Conservation (phyloP, 2,797 vertebrate genomes). For the Anguilla marmorata region DNA sequence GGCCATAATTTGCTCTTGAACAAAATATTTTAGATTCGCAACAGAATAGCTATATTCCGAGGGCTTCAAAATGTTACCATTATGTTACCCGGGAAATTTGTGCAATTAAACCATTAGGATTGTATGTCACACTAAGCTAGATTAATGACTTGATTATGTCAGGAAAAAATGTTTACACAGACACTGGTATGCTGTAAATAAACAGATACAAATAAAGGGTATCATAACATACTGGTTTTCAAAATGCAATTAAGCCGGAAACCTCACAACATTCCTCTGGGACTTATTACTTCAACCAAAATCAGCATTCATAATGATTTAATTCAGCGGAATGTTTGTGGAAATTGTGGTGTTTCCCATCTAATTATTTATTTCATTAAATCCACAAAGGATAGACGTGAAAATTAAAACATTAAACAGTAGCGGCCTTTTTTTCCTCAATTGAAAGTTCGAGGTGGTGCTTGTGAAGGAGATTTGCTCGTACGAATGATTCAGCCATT, state of each 20-base stretch:
- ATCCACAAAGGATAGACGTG: conserved; percentile 57
- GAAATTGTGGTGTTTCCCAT: conserved; percentile 54
- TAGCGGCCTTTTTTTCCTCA: conserved; percentile 25
- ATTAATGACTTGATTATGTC: conserved; percentile 35
- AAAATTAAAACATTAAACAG: conserved; percentile 49
- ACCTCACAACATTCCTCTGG: conserved; percentile 22
- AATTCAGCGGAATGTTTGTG: conserved; percentile 67
- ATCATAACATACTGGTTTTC: conserved; percentile 29
- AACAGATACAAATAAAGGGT: conserved; percentile 28
- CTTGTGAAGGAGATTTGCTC: conserved; percentile 57
- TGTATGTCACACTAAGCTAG: conserved; percentile 28
- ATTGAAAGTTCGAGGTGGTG: conserved; percentile 44
- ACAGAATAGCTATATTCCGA: conserved; percentile 26
- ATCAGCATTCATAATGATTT: conserved; percentile 81
- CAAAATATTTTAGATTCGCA: conserved; percentile 31
- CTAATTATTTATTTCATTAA: conserved; percentile 67
- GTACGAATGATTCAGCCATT: conserved; percentile 24
- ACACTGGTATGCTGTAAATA: conserved; percentile 33
- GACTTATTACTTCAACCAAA: conserved; percentile 48
- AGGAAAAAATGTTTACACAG: conserved; percentile 33
- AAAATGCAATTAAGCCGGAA: conserved; percentile 38
- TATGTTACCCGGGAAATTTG: conserved; percentile 22
- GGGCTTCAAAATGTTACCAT: conserved; percentile 30
- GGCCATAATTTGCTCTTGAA: conserved; percentile 7
- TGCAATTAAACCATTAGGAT: conserved; percentile 32